Conservation (phyloP, 2,113 vertebrate genomes). For the Oostethus manadensis region DNA sequence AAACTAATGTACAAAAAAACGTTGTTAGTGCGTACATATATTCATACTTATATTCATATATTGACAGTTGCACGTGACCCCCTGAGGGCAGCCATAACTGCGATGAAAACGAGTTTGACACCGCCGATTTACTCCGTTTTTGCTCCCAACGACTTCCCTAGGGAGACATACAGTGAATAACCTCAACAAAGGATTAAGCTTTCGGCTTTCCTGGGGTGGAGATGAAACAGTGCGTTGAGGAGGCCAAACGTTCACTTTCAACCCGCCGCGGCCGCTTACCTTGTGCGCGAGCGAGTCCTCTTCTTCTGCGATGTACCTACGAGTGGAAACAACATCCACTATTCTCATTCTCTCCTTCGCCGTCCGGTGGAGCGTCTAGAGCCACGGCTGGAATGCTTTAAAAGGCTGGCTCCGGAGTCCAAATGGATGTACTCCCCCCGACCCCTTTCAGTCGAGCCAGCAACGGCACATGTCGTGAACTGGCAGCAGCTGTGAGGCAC, state of each 20-base stretch:
- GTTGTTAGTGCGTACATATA: too few relatives aligned
- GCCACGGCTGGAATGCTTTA: not conserved
- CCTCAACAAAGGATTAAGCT: not conserved
- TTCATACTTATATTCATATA: too few relatives aligned
- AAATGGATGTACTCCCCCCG: constrained; percentile 1
- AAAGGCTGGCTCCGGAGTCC: not conserved
- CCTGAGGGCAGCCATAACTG: too few relatives aligned
- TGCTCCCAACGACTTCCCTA: too few relatives aligned
- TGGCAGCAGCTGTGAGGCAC: constrained; percentile 31
- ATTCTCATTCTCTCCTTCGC: constrained; percentile 46
- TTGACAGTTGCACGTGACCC: too few relatives aligned
- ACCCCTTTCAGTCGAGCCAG: not conserved
- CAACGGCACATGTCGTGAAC: constrained; percentile 26
- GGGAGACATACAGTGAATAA: too few relatives aligned
- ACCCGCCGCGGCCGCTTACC: constrained; percentile 35
- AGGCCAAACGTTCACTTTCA: not conserved
- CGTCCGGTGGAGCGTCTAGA: constrained; percentile 12
- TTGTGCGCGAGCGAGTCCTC: constrained; percentile 32
- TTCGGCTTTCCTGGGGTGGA: not conserved
- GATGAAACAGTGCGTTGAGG: not conserved
- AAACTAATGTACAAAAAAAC: too few relatives aligned
- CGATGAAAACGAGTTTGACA: too few relatives aligned
- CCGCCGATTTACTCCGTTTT: too few relatives aligned
- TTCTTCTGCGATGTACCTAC: constrained; percentile 25
- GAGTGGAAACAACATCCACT: constrained; percentile 30